Conservation (phyloP, 1,140 invertebrate species). For the Papilio xuthus region DNA sequence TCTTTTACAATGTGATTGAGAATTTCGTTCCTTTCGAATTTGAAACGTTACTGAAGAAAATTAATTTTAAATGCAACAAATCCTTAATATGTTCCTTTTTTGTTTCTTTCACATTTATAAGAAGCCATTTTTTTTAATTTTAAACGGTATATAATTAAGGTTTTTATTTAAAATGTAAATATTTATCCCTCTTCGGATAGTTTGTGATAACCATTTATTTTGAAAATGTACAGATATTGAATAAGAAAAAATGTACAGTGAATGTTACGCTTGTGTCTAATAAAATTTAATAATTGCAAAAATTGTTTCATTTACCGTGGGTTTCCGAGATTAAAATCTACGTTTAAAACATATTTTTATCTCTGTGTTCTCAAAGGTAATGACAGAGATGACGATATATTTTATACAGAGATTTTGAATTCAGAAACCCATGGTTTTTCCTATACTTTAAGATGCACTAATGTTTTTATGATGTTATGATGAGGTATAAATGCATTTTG, state of each 20-base stretch:
- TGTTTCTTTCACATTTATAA: neutral
- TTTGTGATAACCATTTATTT: conserved; percentile 44
- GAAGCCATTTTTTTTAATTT: conserved; percentile 6
- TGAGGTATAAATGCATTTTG: too few relatives aligned
- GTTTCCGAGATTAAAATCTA: too few relatives aligned
- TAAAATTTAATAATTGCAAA: conserved; percentile 46
- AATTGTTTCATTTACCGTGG: conserved; percentile 37
- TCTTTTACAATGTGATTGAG: neutral
- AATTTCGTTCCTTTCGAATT: neutral
- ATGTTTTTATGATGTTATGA: neutral
- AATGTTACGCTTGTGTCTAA: conserved; percentile 44
- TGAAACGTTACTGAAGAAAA: neutral
- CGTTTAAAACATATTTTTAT: too few relatives aligned
- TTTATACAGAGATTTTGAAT: too few relatives aligned
- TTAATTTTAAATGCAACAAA: neutral
- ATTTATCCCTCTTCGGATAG: conserved; percentile 37
- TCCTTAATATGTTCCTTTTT: neutral
- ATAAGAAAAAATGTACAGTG: conserved; percentile 47
- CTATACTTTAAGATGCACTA: neutral
- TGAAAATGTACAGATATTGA: conserved; percentile 44
- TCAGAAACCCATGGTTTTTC: too few relatives aligned
- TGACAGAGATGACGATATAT: too few relatives aligned
- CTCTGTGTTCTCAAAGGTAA: too few relatives aligned
- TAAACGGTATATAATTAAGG: neutral
- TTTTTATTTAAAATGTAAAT: conserved; percentile 12